phyloP scores from a whole-genome alignment of 1,140 invertebrate genomes.

The Papilio polytes region DNA sequence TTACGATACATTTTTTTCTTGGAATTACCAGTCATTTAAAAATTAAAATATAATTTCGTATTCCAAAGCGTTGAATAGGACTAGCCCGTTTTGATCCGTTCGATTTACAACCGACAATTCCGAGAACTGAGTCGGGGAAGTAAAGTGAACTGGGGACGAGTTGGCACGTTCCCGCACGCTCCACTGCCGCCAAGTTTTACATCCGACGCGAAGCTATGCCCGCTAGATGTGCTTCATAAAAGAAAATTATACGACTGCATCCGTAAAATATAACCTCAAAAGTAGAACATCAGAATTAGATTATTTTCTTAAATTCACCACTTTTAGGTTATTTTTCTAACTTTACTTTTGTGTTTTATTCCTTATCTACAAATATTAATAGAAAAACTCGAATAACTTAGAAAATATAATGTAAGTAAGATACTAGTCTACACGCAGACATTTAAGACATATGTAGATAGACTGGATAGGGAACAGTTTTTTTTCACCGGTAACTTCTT shows the following conservation, averaged over 20 bases:
- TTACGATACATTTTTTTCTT: not conserved
- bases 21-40: not conserved
- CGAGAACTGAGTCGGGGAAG: not conserved
- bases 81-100: constrained; percentile 4
- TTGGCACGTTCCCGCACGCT: constrained; percentile 4
- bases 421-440: no score
- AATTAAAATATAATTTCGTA: not conserved
- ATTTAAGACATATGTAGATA: no score
- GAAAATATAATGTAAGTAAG: no score
- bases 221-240: not conserved
- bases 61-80: not conserved
- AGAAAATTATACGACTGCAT: constrained; percentile 1
- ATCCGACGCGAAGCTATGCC: not conserved
- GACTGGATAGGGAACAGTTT: no score
- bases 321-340: no score
- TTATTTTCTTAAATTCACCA: no score
- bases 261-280: not conserved
- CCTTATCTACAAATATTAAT: no score
- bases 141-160: not conserved
- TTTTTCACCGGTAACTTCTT: no score
- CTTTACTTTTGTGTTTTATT: no score
- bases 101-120: constrained; percentile 13
- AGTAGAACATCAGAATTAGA: no score
- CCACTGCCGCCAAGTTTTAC: constrained; percentile 1
- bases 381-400: no score